Evolutionary conservation across 1,140 invertebrate genomes (phyloP), one percentile per base, ranked within the genome.

Genomic region (Oreohelix idahoensis): DNA sequence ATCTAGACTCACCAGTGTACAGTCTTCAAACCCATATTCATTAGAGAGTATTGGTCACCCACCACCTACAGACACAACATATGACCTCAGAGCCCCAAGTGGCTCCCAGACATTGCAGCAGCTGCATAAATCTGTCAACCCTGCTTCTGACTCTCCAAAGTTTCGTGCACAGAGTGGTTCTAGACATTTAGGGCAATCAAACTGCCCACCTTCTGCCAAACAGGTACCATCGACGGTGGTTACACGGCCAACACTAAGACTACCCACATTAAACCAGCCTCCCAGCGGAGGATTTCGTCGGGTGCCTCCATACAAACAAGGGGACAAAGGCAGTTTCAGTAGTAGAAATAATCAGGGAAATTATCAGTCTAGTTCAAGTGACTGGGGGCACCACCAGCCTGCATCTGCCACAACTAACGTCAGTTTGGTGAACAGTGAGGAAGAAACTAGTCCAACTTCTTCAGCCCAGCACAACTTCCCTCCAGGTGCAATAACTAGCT

Each of bases 401-500:
- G 45, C 71, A 26, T 26, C 71, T 74, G 32, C 71, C 38, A 74
- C 38, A 42, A 8, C 38, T 74, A 42, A 45, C 38, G 26, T 26
- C 42, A 45, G 23, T 38, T 35, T 74, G 23, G n/a, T 75, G 5
- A 39, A 26, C 42, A 82, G 79, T n/a, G 15, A 38, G 36, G 36
- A 80, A 49, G 79, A 70, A 51, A 70, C 66, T 71, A 71, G 79
- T 71, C 79, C 53, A 71, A 32, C 29, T 42, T 29, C 39, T 5
- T 26, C 79, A 42, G 69, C 36, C 53, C 58, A 35, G n/a, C 69
- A 51, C 23, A 29, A 80, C 69, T 71, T 53, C 63, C 39, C 79
- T 49, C 39, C 42, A 13, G 53, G 66, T 80, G 79, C 80, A 82
- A 74, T 74, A 53, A 51, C 71, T 66, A 81, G 49, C 36, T 82